A percentile compares a stretch with the other conserved stretches of the same genome.
Conservation (phyloP, 2,113 vertebrate genomes). For the Ceyx cyanopectus region DNA sequence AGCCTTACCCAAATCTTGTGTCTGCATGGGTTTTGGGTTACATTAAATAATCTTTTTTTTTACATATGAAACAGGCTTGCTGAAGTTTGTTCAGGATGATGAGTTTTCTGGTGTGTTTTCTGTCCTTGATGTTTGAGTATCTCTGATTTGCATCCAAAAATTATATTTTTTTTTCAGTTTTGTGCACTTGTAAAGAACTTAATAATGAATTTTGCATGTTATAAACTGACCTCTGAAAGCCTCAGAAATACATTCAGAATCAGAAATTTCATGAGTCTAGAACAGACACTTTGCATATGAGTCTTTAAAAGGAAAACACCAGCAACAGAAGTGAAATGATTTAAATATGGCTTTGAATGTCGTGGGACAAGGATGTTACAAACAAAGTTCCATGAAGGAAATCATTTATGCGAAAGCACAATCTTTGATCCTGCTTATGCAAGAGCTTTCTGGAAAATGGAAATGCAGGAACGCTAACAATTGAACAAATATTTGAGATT, state of each 20-base stretch:
- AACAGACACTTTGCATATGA: background rate
- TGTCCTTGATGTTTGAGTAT: background rate
- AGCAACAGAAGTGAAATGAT: background rate
- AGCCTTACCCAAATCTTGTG: background rate
- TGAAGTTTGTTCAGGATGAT: background rate
- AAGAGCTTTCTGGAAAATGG: conserved; percentile 17
- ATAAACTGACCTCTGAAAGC: background rate
- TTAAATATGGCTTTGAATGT: background rate
- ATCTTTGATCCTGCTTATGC: background rate
- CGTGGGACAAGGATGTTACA: background rate
- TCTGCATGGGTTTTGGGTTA: background rate
- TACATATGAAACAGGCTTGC: background rate
- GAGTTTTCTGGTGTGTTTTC: background rate
- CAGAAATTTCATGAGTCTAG: background rate
- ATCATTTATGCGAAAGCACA: background rate
- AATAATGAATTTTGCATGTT: background rate
- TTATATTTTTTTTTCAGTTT: background rate
- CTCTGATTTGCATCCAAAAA: background rate
- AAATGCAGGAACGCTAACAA: conserved; percentile 19
- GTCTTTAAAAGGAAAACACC: background rate
- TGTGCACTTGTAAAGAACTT: background rate
- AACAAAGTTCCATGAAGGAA: background rate
- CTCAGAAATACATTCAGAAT: background rate
- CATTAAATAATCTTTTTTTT: background rate
- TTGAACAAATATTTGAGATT: conserved; percentile 31